Conservation (phyloP, 2,113 vertebrate species). For the Sigmodon hispidus region DNA sequence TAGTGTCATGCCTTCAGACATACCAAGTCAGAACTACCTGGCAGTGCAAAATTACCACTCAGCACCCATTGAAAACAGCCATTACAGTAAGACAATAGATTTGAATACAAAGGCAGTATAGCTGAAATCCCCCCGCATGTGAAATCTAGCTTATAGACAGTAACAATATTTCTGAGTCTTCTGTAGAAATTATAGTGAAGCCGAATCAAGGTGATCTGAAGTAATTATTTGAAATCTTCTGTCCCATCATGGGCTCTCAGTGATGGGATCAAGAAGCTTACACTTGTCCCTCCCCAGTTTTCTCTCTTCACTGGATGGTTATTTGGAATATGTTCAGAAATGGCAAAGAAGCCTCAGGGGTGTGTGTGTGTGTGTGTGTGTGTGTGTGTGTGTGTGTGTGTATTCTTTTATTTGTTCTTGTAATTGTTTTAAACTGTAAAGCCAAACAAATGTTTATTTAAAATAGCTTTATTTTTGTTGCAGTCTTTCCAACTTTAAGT, state of each 20-base stretch:
- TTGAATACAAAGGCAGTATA: background rate
- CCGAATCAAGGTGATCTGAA: slow-evolving; percentile 13
- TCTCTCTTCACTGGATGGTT: background rate
- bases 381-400: background rate
- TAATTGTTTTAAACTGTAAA: slow-evolving; percentile 66
- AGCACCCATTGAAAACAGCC: background rate
- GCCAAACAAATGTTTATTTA: slow-evolving; percentile 65
- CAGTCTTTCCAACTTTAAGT: slow-evolving; percentile 53
- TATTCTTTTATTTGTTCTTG: background rate
- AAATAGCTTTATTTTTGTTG: slow-evolving; percentile 55
- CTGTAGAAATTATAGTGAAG: slow-evolving; percentile 2
- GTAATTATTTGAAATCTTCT: background rate
- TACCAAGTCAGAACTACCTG: background rate
- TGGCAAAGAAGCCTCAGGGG: background rate
- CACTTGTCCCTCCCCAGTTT: background rate
- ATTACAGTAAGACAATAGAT: background rate
- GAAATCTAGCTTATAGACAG: background rate
- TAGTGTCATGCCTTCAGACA: slow-evolving; percentile 42
- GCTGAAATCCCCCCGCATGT: background rate
- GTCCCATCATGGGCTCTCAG: background rate
- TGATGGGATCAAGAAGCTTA: background rate
- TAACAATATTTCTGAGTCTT: background rate
- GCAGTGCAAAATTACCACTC: background rate
- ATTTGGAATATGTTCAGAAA: slow-evolving; percentile 29
- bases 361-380: background rate